Evolutionary conservation across 2,113 vertebrate species (phyloP), one percentile per base, ranked within the genome.

Genomic region (Hippocampus mohnikei): DNA sequence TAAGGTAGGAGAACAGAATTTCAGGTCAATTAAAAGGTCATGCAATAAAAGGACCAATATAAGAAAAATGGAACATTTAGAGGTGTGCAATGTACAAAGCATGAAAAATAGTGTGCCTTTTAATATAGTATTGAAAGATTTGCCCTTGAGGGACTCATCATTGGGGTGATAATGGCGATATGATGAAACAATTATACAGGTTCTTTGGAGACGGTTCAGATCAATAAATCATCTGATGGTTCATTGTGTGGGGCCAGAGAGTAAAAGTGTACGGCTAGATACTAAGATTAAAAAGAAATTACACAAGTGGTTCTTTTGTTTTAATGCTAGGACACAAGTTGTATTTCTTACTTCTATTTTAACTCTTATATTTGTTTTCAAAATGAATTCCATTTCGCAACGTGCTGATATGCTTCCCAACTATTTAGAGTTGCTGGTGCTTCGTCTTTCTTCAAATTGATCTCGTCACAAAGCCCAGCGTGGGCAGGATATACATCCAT

Each of bases 221-320:
- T 93, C 91, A 90, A 93, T 93, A 92, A 88, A 91, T 91, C 88
- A 93, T 93, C 87, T 90, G 86, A 64, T 72, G 74, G 72, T 77
- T 87, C 76, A 67, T 82, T 71, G 85, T 84, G 66, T 76, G 78
- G 80, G 81, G 74, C 76, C 75, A 84, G 64, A 83, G 84, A 83
- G 75, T 78, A 29, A 78, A 80, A 78, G 61, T 66, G 56, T 69
- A 69, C 5, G 60, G 72, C 73, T 44, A 77, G 76, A 80, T 79
- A 78, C 33, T 60, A 46, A 71, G 71, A 78, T 79, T 70, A 72
- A 71, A 71, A 71, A 23, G 41, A 21, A 50, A 46, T 50, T 33
- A 37, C 23, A 50, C 44, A 50, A 66, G 23, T 33, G 2, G 7
- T 46, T 21, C 1, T 33, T 67, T 65, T 23, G 42, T 25, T 21